Evolutionary conservation across 2,797 vertebrate species (phyloP), one percentile per base, ranked within the genome.

Genomic region (Hemibagrus guttatus): DNA sequence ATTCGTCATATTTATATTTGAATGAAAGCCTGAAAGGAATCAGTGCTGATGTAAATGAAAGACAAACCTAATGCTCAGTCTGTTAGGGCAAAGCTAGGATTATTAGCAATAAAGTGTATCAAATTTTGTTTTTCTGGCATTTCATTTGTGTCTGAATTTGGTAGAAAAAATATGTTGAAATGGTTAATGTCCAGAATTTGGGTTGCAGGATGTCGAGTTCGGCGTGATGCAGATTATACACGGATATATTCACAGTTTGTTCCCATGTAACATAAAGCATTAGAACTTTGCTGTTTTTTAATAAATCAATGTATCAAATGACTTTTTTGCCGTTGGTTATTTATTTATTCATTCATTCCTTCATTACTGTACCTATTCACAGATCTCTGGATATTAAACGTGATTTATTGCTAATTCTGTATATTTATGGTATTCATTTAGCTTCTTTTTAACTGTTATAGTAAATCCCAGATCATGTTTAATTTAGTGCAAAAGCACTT

Each of bases 31-130:
- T 84, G 69, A 69, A 81, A 85, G 74, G 82, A 76, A 76, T 63
- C 78, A 84, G 76, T 64, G 59, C 4, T 75, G 82, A 54, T 84
- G 87, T 83, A 87, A 66, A 42, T 83, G 49, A 63, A 61, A 68
- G 28, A n/a, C 17, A 56, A 88, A 52, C 80, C 79, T 81, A 28
- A 49, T 26, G 12, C 79, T 28, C 23, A 21, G 23, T 81, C 80
- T 31, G 39, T 81, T 81, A 3, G 61, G 80, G 19, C 74, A 87
- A 85, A 80, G 84, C 81, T 87, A 85, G 84, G 85, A 63, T 71
- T 87, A 83, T 91, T 89, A 90, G 89, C 90, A 90, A 90, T 91
- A 91, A 90, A 86, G 31, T 88, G 66, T 83, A 87, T 89, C 84
- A 71, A 76, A 52, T 85, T 81, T 81, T 81, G 11, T n/a, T 31